These are phyloP conservation scores for Formica exsecta DNA, from an alignment of 1,140 invertebrate species.

Conservation along the genomic window DNA sequence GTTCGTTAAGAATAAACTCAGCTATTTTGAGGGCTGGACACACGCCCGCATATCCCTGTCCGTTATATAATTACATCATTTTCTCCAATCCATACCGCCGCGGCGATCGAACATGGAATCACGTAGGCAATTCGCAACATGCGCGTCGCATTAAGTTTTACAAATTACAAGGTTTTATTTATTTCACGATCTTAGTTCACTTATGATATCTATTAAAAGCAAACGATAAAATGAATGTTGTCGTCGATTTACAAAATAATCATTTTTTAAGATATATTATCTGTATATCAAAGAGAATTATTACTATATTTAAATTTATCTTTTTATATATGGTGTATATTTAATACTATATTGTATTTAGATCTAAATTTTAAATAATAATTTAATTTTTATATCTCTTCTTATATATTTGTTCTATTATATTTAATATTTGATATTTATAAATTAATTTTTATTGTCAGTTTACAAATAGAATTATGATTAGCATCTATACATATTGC, in stretches of 20 bases:
- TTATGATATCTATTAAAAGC: not conserved
- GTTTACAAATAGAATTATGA: not conserved
- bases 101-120: conserved; percentile 23
- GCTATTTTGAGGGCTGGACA: conserved; percentile 85
- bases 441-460: not conserved
- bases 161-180: not conserved
- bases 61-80: conserved; percentile 83
- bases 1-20: conserved; percentile 84
- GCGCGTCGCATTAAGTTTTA: not conserved
- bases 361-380: not conserved
- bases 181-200: not conserved
- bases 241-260: not conserved
- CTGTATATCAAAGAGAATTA: not conserved
- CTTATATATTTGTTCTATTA: not conserved
- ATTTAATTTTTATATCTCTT: not conserved
- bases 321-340: not conserved
- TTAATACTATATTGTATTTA: conserved; percentile 1
- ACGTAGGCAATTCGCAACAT: not conserved
- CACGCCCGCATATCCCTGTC: conserved; percentile 82
- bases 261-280: not conserved
- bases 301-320: not conserved
- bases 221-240: not conserved
- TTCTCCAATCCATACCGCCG: conserved; percentile 77
- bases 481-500: not conserved
- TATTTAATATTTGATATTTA: not conserved